A percentile compares a stretch with the other conserved stretches of the same genome.
These are phyloP conservation scores for Pseudomyrmex concolor DNA, from an alignment of 1,140 invertebrate species.

Conservation along the genomic window DNA sequence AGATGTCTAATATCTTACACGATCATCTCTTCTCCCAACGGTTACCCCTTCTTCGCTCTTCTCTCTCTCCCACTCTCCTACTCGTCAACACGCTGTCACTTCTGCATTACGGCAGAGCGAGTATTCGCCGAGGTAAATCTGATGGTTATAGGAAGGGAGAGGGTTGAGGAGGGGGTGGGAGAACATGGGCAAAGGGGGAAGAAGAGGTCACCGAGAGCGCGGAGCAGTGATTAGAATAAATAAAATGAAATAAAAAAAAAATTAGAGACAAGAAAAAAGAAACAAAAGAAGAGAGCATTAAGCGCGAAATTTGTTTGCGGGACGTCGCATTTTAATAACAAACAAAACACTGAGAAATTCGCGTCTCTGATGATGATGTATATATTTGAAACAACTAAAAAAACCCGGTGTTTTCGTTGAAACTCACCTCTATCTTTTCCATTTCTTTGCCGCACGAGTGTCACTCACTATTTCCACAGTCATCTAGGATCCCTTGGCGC, in stretches of 20 bases:
- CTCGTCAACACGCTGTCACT: conserved; percentile 77
- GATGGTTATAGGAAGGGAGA: conserved; percentile 43
- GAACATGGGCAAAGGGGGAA: background rate
- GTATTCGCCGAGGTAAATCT: conserved; percentile 64
- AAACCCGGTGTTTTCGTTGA: conserved; percentile 16
- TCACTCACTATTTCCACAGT: conserved; percentile 82
- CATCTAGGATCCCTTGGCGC: conserved; percentile 79
- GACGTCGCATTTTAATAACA: background rate
- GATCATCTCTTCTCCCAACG: conserved; percentile 64
- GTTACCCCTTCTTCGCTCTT: conserved; percentile 33
- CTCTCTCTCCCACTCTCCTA: conserved; percentile 47
- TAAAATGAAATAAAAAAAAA: conserved; percentile 2
- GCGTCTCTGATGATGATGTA: background rate
- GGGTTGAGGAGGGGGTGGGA: conserved; percentile 9
- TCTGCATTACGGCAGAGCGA: conserved; percentile 73
- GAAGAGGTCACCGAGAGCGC: conserved; percentile 8
- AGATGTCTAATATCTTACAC: conserved; percentile 79
- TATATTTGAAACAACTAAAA: too few species aligned
- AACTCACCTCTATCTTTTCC: conserved; percentile 83
- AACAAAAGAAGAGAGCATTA: conserved; percentile 28
- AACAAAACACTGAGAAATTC: background rate
- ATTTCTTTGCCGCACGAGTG: conserved; percentile 80
- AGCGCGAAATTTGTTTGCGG: conserved; percentile 54
- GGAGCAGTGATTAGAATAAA: conserved; percentile 23
- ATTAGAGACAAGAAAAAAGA: conserved; percentile 13